Conservation (phyloP, 2,797 vertebrate genomes). For the Phoxinus dragarum region DNA sequence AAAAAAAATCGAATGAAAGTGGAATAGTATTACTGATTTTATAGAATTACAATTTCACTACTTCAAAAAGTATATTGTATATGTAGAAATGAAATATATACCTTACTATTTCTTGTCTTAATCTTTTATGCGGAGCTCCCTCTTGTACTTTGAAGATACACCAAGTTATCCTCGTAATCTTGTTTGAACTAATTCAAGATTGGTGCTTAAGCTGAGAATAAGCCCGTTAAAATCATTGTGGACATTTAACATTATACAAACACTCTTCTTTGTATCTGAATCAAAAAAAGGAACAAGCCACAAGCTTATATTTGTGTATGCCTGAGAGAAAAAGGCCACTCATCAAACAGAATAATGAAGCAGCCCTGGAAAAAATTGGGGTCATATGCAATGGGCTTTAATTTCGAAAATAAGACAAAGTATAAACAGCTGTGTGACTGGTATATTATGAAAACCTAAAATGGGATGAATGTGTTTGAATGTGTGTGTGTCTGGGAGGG, state of each 20-base stretch:
- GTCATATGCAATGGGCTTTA: slow-evolving; percentile 69
- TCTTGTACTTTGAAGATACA: background rate
- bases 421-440: slow-evolving; percentile 62
- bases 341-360: slow-evolving; percentile 76
- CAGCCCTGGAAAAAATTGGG: slow-evolving; percentile 71
- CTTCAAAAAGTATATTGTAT: no score
- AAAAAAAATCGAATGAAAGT: slow-evolving; percentile 48
- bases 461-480: slow-evolving; percentile 28
- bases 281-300: background rate
- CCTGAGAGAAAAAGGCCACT: slow-evolving; percentile 65
- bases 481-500: background rate
- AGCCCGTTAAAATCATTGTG: background rate
- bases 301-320: slow-evolving; percentile 51
- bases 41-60: background rate
- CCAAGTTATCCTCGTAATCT: background rate
- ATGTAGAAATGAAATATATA: no score
- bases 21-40: slow-evolving; percentile 50
- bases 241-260: background rate
- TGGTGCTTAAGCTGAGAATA: background rate
- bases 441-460: slow-evolving; percentile 45
- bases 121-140: background rate
- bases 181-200: background rate
- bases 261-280: slow-evolving; percentile 2
- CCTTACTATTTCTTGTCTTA: background rate
- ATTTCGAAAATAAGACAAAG: slow-evolving; percentile 53